Base-by-base conservation (phyloP, 2,797 vertebrate species). In the Molossus alvarezi region DNA sequence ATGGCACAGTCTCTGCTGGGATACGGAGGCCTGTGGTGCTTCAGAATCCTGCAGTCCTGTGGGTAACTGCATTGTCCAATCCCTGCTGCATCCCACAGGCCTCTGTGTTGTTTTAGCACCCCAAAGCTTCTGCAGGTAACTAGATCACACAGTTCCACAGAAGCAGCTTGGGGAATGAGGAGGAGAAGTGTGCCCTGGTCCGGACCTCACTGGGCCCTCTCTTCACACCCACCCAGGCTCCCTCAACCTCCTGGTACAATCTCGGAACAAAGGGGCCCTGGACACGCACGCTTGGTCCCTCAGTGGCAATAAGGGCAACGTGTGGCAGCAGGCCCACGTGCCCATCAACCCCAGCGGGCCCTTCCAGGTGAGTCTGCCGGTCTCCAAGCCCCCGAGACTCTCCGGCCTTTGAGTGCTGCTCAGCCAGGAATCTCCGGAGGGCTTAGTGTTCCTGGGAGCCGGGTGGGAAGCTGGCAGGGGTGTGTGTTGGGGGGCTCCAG, bases 241-340 rank as follows among this genome's bases (percentile, higher is more conserved):
- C 29, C 99, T 99, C 90, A 99, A 99, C 96, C 98, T 99, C 45
- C 98, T 99, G 11, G 98, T 99, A 89, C 98, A 99, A 0, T 99
- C 99, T 92, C 98, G 98, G 96, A 99, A 99, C 98, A 99, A 99
- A 29, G 99, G 99, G 86, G 98, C 98, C 27, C 98, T 99, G 69
- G 99, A 99, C 97, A 98, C 98, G 0, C 98, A 99, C 23, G 98
- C 99, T 60, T 99, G 99, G 99, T 98, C 98, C 0, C 99, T 99
- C 97, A 99, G 99, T 0, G 99, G 99, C 75, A 98, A 99, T 96
- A 99, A 99, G 87, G 99, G 99, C 12, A 98, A 99, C 0, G 98
- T 98, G 96, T 99, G 99, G 99, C 99, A 98, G 96, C 99, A 99
- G 97, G 99, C 99, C 6, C 99, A 98, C 0, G 98, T 99, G 81